Evolutionary conservation across 2,797 vertebrate species (phyloP).

Genomic region (Dermochelys coriacea): DNA sequence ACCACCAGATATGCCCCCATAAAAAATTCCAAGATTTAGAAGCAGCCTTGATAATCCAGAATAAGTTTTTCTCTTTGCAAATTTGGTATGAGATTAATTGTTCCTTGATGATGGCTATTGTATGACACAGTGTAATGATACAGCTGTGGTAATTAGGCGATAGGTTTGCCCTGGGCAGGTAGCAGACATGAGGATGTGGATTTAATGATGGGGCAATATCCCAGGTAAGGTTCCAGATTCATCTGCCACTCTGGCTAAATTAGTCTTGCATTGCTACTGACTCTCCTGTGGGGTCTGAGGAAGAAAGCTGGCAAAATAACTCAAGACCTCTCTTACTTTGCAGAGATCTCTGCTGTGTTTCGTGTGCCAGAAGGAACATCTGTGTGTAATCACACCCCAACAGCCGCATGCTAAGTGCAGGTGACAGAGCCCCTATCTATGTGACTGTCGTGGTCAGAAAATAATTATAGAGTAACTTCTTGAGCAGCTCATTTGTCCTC

Average conservation of each 20-base stretch:
- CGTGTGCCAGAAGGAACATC: neutral
- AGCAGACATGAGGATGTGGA: neutral
- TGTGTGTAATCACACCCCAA: neutral
- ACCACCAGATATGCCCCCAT: neutral
- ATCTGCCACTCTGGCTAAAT: neutral
- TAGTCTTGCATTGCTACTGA: too few relatives aligned
- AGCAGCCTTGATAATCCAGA: neutral
- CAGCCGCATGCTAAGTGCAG: rapidly evolving
- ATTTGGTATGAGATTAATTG: neutral
- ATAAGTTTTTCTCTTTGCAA: neutral
- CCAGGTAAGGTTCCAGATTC: rapidly evolving
- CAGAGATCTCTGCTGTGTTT: rapidly evolving
- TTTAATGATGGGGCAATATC: neutral
- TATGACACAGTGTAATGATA: neutral
- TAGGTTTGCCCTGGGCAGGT: neutral
- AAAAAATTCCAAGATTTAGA: neutral
- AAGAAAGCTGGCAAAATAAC: neutral
- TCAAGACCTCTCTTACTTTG: neutral
- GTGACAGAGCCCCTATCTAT: neutral
- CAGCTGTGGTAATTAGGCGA: neutral
- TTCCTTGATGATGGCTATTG: conserved; percentile 16
- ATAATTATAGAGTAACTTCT: neutral
- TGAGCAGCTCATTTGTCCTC: conserved; percentile 24
- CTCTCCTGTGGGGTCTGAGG: neutral
- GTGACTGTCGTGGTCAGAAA: neutral